These are phyloP conservation scores for Triops longicaudatus DNA, from an alignment of 1,140 invertebrate genomes.

Conservation along the genomic window DNA sequence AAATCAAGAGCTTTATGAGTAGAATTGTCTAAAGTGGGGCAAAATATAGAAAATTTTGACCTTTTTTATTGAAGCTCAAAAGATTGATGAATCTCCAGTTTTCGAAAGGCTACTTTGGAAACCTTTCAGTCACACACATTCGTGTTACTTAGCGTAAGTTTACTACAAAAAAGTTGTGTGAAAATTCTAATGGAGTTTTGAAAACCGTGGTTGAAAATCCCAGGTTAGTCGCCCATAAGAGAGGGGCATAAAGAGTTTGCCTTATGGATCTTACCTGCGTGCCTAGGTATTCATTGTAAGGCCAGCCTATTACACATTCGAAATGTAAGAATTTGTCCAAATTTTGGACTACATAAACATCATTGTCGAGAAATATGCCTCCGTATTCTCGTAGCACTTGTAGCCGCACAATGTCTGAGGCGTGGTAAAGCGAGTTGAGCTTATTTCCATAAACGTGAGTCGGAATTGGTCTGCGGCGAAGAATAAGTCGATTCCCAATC, in stretches of 20 bases:
- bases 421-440: slow-evolving; percentile 37
- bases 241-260: background rate
- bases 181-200: background rate
- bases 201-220: no score
- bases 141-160: no score
- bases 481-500: slow-evolving; percentile 27
- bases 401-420: slow-evolving; percentile 39
- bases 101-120: no score
- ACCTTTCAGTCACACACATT: no score
- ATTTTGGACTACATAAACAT: slow-evolving; percentile 38
- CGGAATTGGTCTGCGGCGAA: slow-evolving; percentile 30
- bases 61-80: no score
- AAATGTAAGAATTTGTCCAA: slow-evolving; percentile 39
- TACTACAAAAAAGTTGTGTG: background rate
- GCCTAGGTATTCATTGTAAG: slow-evolving; percentile 34
- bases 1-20: no score
- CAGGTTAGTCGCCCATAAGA: no score
- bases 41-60: no score
- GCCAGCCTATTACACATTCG: slow-evolving; percentile 41
- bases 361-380: slow-evolving; percentile 42
- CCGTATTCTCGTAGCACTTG: slow-evolving; percentile 37
- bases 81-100: no score
- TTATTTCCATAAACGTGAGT: slow-evolving; percentile 36
- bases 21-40: no score
- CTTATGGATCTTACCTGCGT: slow-evolving; percentile 31